phyloP scores from a whole-genome alignment of 1,140 invertebrate genomes.

The Zaprionus taronus region DNA sequence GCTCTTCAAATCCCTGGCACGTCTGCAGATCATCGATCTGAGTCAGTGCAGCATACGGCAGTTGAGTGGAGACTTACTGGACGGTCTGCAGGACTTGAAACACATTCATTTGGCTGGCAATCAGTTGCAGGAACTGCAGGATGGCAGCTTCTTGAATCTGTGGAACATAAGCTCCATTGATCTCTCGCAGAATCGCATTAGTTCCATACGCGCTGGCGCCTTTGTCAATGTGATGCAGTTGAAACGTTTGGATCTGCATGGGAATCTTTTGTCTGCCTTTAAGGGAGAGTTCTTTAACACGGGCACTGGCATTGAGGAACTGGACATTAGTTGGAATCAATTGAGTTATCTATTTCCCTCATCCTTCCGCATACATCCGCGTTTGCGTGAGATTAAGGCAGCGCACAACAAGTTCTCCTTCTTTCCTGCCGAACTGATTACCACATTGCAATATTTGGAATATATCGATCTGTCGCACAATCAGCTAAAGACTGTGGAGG shows the following conservation, averaged over 20 bases:
- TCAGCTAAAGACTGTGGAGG: conserved; percentile 90
- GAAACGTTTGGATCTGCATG: conserved; percentile 88
- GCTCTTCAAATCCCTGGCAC: conserved; percentile 87
- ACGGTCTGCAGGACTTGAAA: conserved; percentile 88
- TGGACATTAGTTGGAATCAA: conserved; percentile 91
- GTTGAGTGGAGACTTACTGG: conserved; percentile 89
- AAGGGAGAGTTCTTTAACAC: conserved; percentile 92
- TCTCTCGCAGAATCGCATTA: conserved; percentile 91
- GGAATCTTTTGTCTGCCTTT: conserved; percentile 90
- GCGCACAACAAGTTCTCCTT: conserved; percentile 91
- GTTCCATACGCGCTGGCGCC: conserved; percentile 88
- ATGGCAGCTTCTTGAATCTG: conserved; percentile 90
- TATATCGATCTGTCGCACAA: conserved; percentile 91
- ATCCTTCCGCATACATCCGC: conserved; percentile 92
- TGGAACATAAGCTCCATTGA: conserved; percentile 89
- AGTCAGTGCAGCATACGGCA: conserved; percentile 89
- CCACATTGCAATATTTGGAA: conserved; percentile 90
- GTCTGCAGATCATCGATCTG: conserved; percentile 89
- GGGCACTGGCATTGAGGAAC: conserved; percentile 88
- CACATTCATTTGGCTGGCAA: conserved; percentile 89
- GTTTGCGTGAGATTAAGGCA: conserved; percentile 88
- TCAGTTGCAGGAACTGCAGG: conserved; percentile 88
- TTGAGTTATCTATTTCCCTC: conserved; percentile 92
- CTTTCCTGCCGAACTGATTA: conserved; percentile 92
- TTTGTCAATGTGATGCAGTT: conserved; percentile 90